Conservation (phyloP, 1,140 invertebrate species). For the Drosophila repletoides region DNA sequence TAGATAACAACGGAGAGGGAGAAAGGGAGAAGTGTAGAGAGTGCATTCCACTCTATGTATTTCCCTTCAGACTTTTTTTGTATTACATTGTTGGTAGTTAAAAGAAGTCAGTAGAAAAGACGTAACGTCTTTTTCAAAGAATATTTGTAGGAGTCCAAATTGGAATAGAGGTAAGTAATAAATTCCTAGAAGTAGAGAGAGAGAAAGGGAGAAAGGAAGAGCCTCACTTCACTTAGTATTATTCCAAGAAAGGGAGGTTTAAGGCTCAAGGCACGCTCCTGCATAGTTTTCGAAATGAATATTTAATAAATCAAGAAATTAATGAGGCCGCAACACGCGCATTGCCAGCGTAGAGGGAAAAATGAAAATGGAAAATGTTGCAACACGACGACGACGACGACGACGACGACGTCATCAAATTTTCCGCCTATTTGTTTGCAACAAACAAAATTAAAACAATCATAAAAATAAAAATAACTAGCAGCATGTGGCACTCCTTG, state of each 20-base stretch:
- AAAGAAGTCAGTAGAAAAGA: neutral
- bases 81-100: too few relatives aligned
- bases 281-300: slow-evolving; percentile 53
- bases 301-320: slow-evolving; percentile 79
- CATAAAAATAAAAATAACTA: slow-evolving; percentile 71
- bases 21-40: neutral
- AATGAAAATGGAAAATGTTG: slow-evolving; percentile 34
- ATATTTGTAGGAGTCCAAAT: too few relatives aligned
- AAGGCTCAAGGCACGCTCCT: slow-evolving; percentile 3
- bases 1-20: too few relatives aligned
- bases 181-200: too few relatives aligned
- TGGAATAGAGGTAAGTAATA: too few relatives aligned
- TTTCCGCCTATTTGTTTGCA: slow-evolving; percentile 78
- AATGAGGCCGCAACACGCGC: slow-evolving; percentile 74
- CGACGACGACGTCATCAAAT: slow-evolving; percentile 49
- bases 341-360: slow-evolving; percentile 22
- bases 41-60: too few relatives aligned
- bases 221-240: too few relatives aligned
- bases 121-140: too few relatives aligned
- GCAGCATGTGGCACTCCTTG: slow-evolving; percentile 57
- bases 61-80: too few relatives aligned
- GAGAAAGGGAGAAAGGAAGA: too few relatives aligned
- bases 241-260: neutral
- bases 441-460: slow-evolving; percentile 77
- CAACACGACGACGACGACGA: slow-evolving; percentile 21